Evolutionary conservation across 1,140 invertebrate genomes (phyloP).

Genomic region (Augochlora pura): DNA sequence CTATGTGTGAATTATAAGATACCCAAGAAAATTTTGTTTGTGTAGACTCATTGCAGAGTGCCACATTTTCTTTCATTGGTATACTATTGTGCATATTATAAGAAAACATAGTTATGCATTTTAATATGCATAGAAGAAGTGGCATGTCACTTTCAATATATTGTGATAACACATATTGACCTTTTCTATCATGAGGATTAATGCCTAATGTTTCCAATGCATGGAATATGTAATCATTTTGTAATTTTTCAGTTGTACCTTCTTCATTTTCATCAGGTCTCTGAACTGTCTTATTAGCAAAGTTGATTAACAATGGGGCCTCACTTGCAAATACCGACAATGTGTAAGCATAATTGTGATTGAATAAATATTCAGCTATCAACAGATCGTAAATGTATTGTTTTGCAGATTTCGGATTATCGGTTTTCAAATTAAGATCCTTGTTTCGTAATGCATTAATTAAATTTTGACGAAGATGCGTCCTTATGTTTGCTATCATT

Average conservation of each 20-base stretch:
- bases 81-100: slow-evolving; percentile 27
- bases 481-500: slow-evolving; percentile 76
- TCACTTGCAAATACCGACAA: slow-evolving; percentile 78
- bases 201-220: slow-evolving; percentile 76
- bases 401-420: slow-evolving; percentile 71
- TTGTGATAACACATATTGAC: slow-evolving; percentile 69
- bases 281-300: slow-evolving; percentile 66
- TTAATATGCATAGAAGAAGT: slow-evolving; percentile 73
- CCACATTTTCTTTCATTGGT: slow-evolving; percentile 16
- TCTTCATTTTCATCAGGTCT: slow-evolving; percentile 22
- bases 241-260: slow-evolving; percentile 65
- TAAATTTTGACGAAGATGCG: slow-evolving; percentile 75
- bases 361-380: slow-evolving; percentile 77
- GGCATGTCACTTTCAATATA: slow-evolving; percentile 69
- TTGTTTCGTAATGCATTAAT: slow-evolving; percentile 75
- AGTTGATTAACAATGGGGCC: slow-evolving; percentile 74
- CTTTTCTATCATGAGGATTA: slow-evolving; percentile 63
- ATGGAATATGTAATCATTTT: slow-evolving; percentile 74
- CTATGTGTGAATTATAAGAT: slow-evolving; percentile 13
- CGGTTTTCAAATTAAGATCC: slow-evolving; percentile 65
- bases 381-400: slow-evolving; percentile 78
- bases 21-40: slow-evolving; percentile 55
- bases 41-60: slow-evolving; percentile 42
- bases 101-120: slow-evolving; percentile 61
- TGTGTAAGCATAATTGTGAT: slow-evolving; percentile 75